Evolutionary conservation across 2,113 vertebrate species (phyloP).

Genomic region (Silurus meridionalis): DNA sequence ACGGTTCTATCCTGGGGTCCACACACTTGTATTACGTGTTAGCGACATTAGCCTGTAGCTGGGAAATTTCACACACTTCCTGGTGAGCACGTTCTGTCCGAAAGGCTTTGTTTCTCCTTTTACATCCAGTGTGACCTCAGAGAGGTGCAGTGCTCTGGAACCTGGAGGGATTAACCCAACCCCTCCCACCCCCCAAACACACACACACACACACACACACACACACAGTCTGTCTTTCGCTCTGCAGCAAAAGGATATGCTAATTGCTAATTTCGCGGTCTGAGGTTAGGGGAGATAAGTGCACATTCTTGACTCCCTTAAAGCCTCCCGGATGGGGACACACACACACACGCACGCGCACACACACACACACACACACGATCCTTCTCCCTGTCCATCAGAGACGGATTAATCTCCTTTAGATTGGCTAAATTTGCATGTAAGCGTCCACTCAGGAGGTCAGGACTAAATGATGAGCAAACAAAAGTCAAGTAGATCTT

Average conservation of each 20-base stretch:
- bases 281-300: conserved; percentile 73
- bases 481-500: conserved; percentile 48
- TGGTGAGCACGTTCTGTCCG: not conserved
- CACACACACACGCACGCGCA: conserved; percentile 47
- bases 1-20: not conserved
- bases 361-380: conserved; percentile 49
- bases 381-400: conserved; percentile 54
- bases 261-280: conserved; percentile 78
- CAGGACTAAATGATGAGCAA: conserved; percentile 52
- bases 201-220: conserved; percentile 24
- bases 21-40: not conserved
- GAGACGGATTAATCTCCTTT: conserved; percentile 56
- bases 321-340: conserved; percentile 58
- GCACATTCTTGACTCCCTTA: conserved; percentile 75
- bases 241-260: conserved; percentile 74
- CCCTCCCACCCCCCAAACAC: not conserved
- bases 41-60: not conserved
- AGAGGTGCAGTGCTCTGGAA: conserved; percentile 14
- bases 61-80: not conserved
- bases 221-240: not conserved
- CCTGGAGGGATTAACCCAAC: not conserved
- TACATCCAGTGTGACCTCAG: conserved; percentile 11
- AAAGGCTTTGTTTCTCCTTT: conserved; percentile 12
- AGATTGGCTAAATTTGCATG: conserved; percentile 73
- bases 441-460: conserved; percentile 63